Evolutionary conservation across 2,797 vertebrate genomes (phyloP).

Genomic region (Intellagama lesueurii): DNA sequence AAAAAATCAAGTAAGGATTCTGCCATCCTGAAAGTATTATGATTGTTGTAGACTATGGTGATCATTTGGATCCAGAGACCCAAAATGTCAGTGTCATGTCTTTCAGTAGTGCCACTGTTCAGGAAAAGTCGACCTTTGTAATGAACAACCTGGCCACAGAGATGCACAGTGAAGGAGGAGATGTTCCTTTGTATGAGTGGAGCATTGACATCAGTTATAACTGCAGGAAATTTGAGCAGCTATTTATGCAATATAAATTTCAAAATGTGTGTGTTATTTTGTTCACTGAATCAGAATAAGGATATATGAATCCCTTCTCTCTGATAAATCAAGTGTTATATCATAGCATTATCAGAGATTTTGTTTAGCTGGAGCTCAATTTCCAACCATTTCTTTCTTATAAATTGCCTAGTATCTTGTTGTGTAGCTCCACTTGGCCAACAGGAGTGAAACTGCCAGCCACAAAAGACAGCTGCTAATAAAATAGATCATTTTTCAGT

Average conservation of each 20-base stretch:
- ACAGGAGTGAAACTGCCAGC: too few relatives aligned
- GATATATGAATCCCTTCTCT: background rate
- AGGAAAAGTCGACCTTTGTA: background rate
- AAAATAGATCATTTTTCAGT: too few relatives aligned
- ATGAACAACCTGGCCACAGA: background rate
- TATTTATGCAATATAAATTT: too few relatives aligned
- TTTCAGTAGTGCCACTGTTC: background rate
- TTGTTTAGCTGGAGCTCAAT: background rate
- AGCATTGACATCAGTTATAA: background rate
- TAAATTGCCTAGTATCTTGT: too few relatives aligned
- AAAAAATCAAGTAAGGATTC: too few relatives aligned
- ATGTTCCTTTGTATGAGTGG: background rate
- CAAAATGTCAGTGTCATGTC: background rate
- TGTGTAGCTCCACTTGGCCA: too few relatives aligned
- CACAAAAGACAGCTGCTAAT: too few relatives aligned
- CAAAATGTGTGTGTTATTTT: background rate
- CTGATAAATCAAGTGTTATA: background rate
- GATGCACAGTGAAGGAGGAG: background rate
- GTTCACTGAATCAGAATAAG: background rate
- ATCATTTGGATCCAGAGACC: too few relatives aligned
- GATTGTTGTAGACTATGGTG: too few relatives aligned
- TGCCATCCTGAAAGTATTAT: too few relatives aligned
- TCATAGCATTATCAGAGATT: fast-evolving
- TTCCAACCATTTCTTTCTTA: background rate
- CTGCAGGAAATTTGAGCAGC: too few relatives aligned